Conservation (phyloP, 2,888 invertebrate genomes). For the Buathra laborator region DNA sequence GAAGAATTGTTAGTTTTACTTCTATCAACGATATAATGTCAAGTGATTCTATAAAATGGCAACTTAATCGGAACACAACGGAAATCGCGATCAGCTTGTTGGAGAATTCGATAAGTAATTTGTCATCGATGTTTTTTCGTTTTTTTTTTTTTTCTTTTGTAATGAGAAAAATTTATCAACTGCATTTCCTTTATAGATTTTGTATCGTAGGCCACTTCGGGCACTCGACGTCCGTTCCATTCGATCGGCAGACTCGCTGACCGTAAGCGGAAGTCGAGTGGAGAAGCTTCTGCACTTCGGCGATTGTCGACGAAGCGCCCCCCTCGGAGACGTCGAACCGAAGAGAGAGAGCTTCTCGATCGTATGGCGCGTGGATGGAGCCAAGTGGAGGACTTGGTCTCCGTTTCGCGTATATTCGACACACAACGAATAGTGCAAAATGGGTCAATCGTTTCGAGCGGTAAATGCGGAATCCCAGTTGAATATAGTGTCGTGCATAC, state of each 20-base stretch:
- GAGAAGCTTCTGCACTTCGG: slow-evolving; percentile 48
- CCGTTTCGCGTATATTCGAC: not conserved
- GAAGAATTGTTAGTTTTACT: not conserved
- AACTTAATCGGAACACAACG: too few relatives aligned
- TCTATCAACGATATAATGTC: too few relatives aligned
- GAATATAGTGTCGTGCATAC: not conserved
- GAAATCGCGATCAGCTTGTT: too few relatives aligned
- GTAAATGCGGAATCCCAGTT: slow-evolving; percentile 61
- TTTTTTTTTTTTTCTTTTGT: slow-evolving; percentile 1
- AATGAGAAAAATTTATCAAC: not conserved
- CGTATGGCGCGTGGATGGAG: not conserved
- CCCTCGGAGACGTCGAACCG: not conserved
- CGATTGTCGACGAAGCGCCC: slow-evolving; percentile 40
- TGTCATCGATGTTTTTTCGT: not conserved
- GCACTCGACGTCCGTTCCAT: slow-evolving; percentile 17
- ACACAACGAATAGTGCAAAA: slow-evolving; percentile 40
- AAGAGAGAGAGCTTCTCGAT: not conserved
- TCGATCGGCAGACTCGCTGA: slow-evolving; percentile 45
- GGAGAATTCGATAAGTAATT: slow-evolving; percentile 2
- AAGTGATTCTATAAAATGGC: too few relatives aligned
- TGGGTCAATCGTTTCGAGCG: slow-evolving; percentile 70
- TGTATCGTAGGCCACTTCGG: slow-evolving; percentile 2
- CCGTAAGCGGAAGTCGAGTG: slow-evolving; percentile 45
- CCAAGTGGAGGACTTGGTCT: not conserved
- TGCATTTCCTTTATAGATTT: slow-evolving; percentile 1